Evolutionary conservation across 2,113 vertebrate species (phyloP).

Genomic region (Vombatus ursinus): DNA sequence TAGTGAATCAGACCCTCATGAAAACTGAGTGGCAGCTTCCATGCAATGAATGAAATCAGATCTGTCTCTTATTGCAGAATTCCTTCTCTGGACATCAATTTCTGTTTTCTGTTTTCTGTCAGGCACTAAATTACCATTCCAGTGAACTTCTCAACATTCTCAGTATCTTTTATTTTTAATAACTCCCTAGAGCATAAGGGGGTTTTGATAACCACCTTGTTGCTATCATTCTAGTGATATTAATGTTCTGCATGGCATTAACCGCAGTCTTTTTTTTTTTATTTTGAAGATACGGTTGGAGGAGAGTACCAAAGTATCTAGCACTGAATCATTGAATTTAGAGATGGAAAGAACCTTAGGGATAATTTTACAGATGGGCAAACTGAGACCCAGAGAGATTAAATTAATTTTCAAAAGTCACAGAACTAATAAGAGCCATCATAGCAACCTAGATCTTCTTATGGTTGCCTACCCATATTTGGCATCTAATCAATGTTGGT

Average conservation of each 20-base stretch:
- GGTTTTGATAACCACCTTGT: background rate
- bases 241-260: background rate
- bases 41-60: background rate
- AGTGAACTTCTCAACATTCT: background rate
- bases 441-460: background rate
- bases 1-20: conserved; percentile 53
- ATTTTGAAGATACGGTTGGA: background rate
- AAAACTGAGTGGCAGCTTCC: conserved; percentile 3
- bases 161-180: background rate
- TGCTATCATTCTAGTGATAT: background rate
- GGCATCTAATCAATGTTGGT: background rate
- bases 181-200: background rate
- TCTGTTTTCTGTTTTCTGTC: conserved; percentile 19
- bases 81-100: conserved; percentile 20
- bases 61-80: conserved; percentile 32
- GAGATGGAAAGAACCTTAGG: background rate
- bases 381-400: background rate
- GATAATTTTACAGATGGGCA: background rate
- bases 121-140: conserved; percentile 45
- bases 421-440: background rate
- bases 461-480: background rate
- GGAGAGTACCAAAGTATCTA: background rate
- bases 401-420: background rate
- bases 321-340: background rate
- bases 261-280: background rate